Conservation (phyloP, 2,888 invertebrate genomes). For the Pollenia angustigena region DNA sequence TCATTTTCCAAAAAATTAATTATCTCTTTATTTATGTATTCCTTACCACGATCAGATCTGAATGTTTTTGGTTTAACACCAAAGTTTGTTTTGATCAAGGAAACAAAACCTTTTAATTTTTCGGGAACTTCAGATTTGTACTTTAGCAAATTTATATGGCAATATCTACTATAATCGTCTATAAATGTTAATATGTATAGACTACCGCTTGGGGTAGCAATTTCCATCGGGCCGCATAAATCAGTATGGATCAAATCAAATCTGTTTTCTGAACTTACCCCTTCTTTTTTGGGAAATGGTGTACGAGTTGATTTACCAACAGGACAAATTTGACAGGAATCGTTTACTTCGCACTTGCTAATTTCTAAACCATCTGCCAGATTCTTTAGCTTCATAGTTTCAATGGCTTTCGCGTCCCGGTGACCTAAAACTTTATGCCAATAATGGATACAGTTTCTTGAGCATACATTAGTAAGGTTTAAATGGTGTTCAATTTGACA, state of each 20-base stretch:
- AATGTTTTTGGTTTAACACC: not conserved
- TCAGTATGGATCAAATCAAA: slow-evolving; percentile 40
- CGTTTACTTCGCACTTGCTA: not conserved
- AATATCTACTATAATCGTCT: slow-evolving; percentile 43
- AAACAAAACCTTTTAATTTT: slow-evolving; percentile 5
- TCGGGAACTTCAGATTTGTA: slow-evolving; percentile 14
- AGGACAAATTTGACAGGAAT: slow-evolving; percentile 26
- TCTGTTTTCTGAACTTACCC: slow-evolving; percentile 6
- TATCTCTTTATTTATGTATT: slow-evolving; percentile 7
- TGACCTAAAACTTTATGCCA: slow-evolving; percentile 7
- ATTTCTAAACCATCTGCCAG: no score
- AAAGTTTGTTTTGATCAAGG: not conserved
- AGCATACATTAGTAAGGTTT: not conserved
- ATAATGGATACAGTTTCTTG: not conserved
- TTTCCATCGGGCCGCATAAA: slow-evolving; percentile 12
- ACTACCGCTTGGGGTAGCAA: slow-evolving; percentile 14
- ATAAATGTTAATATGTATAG: slow-evolving; percentile 34
- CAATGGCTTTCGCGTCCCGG: not conserved
- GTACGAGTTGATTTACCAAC: slow-evolving; percentile 3
- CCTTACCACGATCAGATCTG: not conserved
- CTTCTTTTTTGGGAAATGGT: slow-evolving; percentile 11
- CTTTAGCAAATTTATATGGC: slow-evolving; percentile 26
- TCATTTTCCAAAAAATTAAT: slow-evolving; percentile 8
- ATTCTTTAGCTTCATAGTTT: not conserved
- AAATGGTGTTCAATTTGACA: slow-evolving; percentile 2